These are phyloP conservation scores for Haliaeetus vocifer DNA, from an alignment of 2,797 vertebrate genomes.

Conservation along the genomic window DNA sequence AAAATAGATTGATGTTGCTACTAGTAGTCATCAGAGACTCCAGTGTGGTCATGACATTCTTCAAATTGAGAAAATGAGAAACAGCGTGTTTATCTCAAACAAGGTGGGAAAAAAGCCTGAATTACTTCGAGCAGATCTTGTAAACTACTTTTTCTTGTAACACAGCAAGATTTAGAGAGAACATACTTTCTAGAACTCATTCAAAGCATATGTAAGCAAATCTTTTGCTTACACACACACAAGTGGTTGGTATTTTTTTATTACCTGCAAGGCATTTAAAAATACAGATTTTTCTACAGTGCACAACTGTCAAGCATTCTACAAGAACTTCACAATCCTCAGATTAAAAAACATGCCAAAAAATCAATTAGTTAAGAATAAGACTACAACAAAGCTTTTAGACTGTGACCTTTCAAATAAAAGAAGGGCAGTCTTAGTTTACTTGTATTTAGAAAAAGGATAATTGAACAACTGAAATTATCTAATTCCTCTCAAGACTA, in stretches of 20 bases:
- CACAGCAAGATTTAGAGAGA: background rate
- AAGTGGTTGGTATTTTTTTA: background rate
- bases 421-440: background rate
- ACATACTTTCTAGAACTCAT: background rate
- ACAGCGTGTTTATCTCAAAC: background rate
- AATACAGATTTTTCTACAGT: background rate
- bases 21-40: background rate
- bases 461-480: background rate
- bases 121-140: background rate
- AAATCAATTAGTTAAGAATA: background rate
- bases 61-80: background rate
- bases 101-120: background rate
- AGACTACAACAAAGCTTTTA: background rate
- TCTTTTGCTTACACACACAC: background rate
- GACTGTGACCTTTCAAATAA: background rate
- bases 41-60: background rate
- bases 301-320: background rate
- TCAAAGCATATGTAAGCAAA: background rate
- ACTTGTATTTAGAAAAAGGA: background rate
- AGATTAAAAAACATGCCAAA: background rate
- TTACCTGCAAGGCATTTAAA: background rate
- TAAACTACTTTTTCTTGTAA: background rate
- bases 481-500: background rate
- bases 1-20: background rate
- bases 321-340: background rate